phyloP scores from a whole-genome alignment of 2,797 vertebrate species.

The Huso huso region DNA sequence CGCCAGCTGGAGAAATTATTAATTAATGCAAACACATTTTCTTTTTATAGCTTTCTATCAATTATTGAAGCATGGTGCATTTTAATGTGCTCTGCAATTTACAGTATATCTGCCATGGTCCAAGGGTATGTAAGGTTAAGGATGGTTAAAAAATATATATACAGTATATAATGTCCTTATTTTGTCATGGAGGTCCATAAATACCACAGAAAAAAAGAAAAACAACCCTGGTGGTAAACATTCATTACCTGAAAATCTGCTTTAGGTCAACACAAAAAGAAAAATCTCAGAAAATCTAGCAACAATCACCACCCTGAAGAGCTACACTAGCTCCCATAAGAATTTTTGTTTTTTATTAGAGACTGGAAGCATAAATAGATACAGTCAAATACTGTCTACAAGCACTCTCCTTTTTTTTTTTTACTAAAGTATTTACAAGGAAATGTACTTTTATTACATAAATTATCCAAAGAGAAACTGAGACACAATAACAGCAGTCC shows the following conservation, averaged over 20 bases:
- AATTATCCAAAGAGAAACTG: slow-evolving; percentile 53
- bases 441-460: slow-evolving; percentile 40
- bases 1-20: slow-evolving; percentile 54
- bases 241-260: too few relatives aligned
- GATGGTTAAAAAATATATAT: background rate
- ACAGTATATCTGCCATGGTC: slow-evolving; percentile 34
- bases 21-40: slow-evolving; percentile 60
- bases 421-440: slow-evolving; percentile 47
- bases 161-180: background rate
- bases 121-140: background rate
- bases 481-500: slow-evolving; percentile 29
- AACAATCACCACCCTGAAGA: too few relatives aligned
- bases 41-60: slow-evolving; percentile 58
- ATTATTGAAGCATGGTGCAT: slow-evolving; percentile 49
- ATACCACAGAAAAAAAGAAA: background rate
- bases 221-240: too few relatives aligned
- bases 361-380: background rate
- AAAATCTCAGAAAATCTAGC: too few relatives aligned
- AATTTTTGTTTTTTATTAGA: background rate
- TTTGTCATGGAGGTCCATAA: background rate
- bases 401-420: slow-evolving; percentile 32
- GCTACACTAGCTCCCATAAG: too few relatives aligned
- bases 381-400: background rate
- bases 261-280: too few relatives aligned
- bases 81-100: slow-evolving; percentile 41